A percentile compares a stretch with the other conserved stretches of the same genome.
These are phyloP conservation scores for Planiliza haematocheilus DNA, from an alignment of 2,113 vertebrate genomes.

Conservation along the genomic window DNA sequence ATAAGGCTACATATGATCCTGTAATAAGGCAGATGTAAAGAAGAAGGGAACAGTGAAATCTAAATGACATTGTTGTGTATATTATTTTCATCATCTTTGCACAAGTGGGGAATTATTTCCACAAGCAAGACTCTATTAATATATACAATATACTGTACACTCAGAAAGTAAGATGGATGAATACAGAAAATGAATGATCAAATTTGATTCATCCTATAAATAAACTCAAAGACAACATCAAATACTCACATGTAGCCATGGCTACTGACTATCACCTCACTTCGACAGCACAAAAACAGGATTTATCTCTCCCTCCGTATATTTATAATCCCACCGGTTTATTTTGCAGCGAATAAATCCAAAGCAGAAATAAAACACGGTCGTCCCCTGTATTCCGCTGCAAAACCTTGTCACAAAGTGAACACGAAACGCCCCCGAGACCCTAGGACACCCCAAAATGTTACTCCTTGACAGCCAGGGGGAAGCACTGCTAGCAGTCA, in stretches of 20 bases:
- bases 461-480: conserved; percentile 22
- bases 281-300: conserved; percentile 51
- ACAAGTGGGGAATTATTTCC: neutral
- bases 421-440: conserved; percentile 35
- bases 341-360: conserved; percentile 59
- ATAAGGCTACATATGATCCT: neutral
- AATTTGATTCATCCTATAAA: neutral
- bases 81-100: neutral
- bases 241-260: conserved; percentile 81
- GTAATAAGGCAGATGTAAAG: neutral
- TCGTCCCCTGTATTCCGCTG: conserved; percentile 16
- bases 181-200: neutral
- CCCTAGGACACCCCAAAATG: conserved; percentile 39
- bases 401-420: conserved; percentile 1
- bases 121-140: neutral
- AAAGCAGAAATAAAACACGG: conserved; percentile 27
- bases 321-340: conserved; percentile 70
- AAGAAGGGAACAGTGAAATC: neutral
- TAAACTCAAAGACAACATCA: conserved; percentile 22
- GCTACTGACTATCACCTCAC: conserved; percentile 60
- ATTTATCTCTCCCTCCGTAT: conserved; percentile 65
- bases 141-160: neutral
- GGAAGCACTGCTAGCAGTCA: conserved; percentile 45
- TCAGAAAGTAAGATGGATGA: neutral
- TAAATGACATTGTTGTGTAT: neutral